Conservation (phyloP, 2,888 invertebrate species). For the Glyphotaelius pellucidus region DNA sequence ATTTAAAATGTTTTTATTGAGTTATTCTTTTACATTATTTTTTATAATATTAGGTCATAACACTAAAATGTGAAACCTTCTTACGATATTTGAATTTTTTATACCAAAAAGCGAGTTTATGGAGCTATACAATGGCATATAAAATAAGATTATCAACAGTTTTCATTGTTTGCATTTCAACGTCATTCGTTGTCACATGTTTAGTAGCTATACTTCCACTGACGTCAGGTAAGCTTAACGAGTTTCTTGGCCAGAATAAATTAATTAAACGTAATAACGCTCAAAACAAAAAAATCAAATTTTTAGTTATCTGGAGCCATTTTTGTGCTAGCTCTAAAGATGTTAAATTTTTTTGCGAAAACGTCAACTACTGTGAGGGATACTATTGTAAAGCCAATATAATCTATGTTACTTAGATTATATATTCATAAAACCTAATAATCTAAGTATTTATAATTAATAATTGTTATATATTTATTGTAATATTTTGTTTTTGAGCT, state of each 20-base stretch:
- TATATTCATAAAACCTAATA: no score
- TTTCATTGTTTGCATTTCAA: conserved; percentile 58
- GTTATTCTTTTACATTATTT: not conserved
- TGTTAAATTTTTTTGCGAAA: not conserved
- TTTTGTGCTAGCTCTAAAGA: not conserved
- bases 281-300: not conserved
- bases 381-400: not conserved
- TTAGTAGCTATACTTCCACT: conserved; percentile 58
- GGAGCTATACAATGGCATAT: conserved; percentile 54
- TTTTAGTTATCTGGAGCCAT: not conserved
- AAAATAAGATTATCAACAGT: conserved; percentile 62
- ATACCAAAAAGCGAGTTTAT: not conserved
- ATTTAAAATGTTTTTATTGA: not conserved
- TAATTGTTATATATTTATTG: not conserved
- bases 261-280: not conserved
- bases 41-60: no score
- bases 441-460: no score
- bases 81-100: not conserved
- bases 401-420: not conserved
- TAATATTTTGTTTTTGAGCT: not conserved
- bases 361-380: not conserved
- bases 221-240: conserved; percentile 56
- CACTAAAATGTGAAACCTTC: not conserved
- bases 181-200: conserved; percentile 62
- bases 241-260: not conserved